These are phyloP conservation scores for Zhengitettix transpicula DNA, from an alignment of 2,888 invertebrate genomes.

Conservation along the genomic window DNA sequence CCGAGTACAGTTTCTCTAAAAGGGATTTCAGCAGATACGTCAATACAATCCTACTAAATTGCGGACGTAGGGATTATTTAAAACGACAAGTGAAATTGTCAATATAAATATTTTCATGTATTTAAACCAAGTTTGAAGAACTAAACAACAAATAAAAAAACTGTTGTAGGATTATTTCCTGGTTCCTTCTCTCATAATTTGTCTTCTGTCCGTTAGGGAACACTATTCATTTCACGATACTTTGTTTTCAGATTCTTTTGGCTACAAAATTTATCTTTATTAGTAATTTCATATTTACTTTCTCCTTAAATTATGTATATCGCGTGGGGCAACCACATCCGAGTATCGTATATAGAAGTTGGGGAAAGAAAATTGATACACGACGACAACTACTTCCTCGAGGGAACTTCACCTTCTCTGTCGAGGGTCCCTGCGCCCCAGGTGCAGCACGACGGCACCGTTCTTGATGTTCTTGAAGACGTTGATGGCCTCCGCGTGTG, in stretches of 20 bases:
- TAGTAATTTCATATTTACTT: no score
- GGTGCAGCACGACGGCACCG: constrained; percentile 28
- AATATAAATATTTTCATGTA: not conserved
- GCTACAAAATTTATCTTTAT: no score
- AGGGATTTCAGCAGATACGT: no score
- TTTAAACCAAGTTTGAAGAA: no score
- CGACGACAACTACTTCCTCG: not conserved
- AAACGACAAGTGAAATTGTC: not conserved
- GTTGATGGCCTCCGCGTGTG: constrained; percentile 30
- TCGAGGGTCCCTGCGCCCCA: constrained; percentile 15
- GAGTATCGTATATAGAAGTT: no score
- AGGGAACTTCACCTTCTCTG: constrained; percentile 6
- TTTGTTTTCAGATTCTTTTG: no score
- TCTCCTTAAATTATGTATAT: no score
- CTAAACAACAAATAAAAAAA: no score
- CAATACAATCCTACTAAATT: not conserved
- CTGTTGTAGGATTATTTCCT: no score
- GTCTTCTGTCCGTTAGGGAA: not conserved
- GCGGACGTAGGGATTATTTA: not conserved
- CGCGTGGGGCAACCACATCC: no score
- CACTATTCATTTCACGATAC: not conserved
- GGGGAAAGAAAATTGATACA: no score
- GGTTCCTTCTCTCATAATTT: not conserved
- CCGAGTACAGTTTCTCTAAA: no score
- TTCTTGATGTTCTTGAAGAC: constrained; percentile 32